Conservation (phyloP, 2,797 vertebrate genomes). For the Allochrocebus solatus region DNA sequence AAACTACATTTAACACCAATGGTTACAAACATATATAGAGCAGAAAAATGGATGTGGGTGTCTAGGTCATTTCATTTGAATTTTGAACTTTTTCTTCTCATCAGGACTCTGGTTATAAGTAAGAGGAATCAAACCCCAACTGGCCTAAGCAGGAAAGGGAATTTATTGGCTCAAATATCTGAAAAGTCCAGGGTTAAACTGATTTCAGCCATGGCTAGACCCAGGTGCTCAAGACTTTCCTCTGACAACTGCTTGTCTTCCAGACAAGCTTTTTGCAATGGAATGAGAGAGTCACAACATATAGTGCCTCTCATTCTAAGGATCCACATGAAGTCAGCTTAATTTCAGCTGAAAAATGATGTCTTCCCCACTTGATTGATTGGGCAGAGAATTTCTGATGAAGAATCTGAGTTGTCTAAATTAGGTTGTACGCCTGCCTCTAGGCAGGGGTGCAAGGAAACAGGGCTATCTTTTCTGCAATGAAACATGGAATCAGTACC, state of each 20-base stretch:
- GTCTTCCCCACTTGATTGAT: not conserved
- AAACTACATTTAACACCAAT: not conserved
- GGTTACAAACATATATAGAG: not conserved
- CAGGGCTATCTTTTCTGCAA: not conserved
- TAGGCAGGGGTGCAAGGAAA: not conserved
- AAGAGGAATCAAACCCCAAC: not conserved
- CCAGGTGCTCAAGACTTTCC: not conserved
- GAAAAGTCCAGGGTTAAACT: not conserved
- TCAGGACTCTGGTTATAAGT: not conserved
- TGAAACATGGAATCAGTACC: not conserved
- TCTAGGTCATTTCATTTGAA: constrained; percentile 35
- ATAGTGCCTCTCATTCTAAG: not conserved
- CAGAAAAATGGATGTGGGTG: not conserved
- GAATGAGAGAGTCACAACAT: accelerated
- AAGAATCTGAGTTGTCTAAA: not conserved
- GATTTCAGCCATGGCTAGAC: not conserved
- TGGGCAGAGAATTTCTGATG: not conserved
- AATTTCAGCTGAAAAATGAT: not conserved
- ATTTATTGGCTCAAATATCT: not conserved
- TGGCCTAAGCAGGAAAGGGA: not conserved
- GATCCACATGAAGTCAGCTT: not conserved
- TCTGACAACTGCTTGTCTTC: not conserved
- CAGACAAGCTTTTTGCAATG: not conserved
- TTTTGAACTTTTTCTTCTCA: not conserved
- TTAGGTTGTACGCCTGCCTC: not conserved